phyloP scores from a whole-genome alignment of 1,140 invertebrate species.

The Penaeus indicus region DNA sequence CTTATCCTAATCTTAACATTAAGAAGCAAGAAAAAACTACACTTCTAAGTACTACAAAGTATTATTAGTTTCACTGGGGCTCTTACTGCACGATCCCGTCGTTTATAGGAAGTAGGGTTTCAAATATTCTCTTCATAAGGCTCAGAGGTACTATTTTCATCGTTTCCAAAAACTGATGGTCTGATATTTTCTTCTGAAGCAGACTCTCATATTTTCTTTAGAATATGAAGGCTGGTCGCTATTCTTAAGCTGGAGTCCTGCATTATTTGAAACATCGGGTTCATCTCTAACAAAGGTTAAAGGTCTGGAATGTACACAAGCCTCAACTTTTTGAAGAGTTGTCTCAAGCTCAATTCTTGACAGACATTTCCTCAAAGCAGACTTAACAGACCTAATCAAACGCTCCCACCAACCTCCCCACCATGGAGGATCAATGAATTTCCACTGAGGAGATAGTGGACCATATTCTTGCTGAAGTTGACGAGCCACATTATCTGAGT shows the following conservation, averaged over 20 bases:
- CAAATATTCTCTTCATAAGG: too few relatives aligned
- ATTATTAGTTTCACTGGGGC: too few relatives aligned
- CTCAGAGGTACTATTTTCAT: too few relatives aligned
- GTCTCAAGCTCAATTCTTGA: conserved; percentile 31
- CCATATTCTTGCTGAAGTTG: conserved; percentile 7
- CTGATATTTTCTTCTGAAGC: too few relatives aligned
- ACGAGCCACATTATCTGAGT: background rate
- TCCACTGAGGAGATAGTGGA: conserved; percentile 43
- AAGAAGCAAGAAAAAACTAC: too few relatives aligned
- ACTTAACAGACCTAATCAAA: conserved; percentile 19
- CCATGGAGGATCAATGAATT: conserved; percentile 52
- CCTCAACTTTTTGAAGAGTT: background rate
- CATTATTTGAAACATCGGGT: background rate
- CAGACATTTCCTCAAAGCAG: conserved; percentile 40
- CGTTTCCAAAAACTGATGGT: too few relatives aligned
- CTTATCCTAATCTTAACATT: too few relatives aligned
- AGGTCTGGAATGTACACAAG: conserved; percentile 30
- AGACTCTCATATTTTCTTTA: too few relatives aligned
- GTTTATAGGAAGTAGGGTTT: too few relatives aligned
- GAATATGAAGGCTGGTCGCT: background rate
- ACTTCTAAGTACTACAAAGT: too few relatives aligned
- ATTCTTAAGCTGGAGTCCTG: background rate
- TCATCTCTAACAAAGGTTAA: conserved; percentile 39
- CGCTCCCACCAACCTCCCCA: conserved; percentile 63
- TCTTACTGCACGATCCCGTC: too few relatives aligned